phyloP scores from a whole-genome alignment of 2,888 invertebrate genomes.

The Cataglyphis livida region DNA sequence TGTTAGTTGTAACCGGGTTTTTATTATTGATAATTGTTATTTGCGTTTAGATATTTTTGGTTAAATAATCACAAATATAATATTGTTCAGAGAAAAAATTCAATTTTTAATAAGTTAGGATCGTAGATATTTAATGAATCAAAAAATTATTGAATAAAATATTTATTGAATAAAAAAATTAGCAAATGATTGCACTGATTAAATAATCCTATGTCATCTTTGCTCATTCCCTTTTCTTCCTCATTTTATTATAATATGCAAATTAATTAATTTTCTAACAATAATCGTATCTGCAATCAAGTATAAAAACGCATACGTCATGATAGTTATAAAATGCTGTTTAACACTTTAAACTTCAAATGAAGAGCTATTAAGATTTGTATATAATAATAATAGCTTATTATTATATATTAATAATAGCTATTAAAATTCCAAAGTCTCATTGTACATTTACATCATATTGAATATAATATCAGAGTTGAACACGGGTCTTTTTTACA shows the following conservation, averaged over 20 bases:
- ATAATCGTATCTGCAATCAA: not conserved
- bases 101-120: too few relatives aligned
- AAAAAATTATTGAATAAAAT: too few relatives aligned
- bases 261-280: not conserved
- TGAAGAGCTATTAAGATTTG: too few relatives aligned
- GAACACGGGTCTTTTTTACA: not conserved
- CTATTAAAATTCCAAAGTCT: not conserved
- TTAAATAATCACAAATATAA: too few relatives aligned
- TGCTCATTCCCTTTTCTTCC: fast-evolving
- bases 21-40: too few relatives aligned
- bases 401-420: too few relatives aligned
- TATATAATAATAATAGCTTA: too few relatives aligned
- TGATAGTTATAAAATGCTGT: not conserved
- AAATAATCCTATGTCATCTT: too few relatives aligned
- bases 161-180: too few relatives aligned
- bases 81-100: too few relatives aligned
- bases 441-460: not conserved
- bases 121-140: too few relatives aligned
- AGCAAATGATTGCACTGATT: not conserved
- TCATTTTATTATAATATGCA: not conserved
- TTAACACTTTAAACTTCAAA: not conserved
- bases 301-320: not conserved
- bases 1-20: not conserved
- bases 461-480: not conserved
- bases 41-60: too few relatives aligned